Evolutionary conservation across 1,140 invertebrate species (phyloP).

Genomic region (Drusus annulatus): DNA sequence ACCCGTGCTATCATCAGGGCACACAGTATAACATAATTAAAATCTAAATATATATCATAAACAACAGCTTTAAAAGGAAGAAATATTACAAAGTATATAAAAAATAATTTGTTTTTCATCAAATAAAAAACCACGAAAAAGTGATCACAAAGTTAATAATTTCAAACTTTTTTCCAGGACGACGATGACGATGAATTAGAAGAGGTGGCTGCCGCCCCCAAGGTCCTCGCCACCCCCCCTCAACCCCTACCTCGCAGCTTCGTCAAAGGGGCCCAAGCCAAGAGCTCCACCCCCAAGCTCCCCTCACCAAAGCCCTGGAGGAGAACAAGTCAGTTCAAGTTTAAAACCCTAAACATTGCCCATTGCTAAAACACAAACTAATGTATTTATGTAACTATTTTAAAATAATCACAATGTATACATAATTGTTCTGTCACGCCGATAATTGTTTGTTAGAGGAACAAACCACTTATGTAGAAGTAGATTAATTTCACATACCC

Average conservation of each 20-base stretch:
- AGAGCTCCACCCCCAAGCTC: conserved; percentile 62
- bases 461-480: neutral
- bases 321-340: conserved; percentile 68
- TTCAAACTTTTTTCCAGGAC: conserved; percentile 63
- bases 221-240: conserved; percentile 63
- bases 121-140: no score
- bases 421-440: no score
- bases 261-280: conserved; percentile 58
- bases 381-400: no score
- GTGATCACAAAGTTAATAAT: no score
- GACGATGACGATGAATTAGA: conserved; percentile 71
- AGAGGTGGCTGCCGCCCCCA: conserved; percentile 64
- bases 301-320: conserved; percentile 74
- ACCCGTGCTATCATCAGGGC: no score
- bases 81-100: no score
- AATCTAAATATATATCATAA: no score
- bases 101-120: no score
- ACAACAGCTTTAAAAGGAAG: no score
- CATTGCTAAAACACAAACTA: neutral
- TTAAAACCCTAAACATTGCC: neutral
- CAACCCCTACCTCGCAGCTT: conserved; percentile 67
- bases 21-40: no score
- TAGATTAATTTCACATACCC: neutral
- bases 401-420: no score
- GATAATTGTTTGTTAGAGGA: no score